phyloP scores from a whole-genome alignment of 2,113 vertebrate species.

The Xiphophorus maculatus region DNA sequence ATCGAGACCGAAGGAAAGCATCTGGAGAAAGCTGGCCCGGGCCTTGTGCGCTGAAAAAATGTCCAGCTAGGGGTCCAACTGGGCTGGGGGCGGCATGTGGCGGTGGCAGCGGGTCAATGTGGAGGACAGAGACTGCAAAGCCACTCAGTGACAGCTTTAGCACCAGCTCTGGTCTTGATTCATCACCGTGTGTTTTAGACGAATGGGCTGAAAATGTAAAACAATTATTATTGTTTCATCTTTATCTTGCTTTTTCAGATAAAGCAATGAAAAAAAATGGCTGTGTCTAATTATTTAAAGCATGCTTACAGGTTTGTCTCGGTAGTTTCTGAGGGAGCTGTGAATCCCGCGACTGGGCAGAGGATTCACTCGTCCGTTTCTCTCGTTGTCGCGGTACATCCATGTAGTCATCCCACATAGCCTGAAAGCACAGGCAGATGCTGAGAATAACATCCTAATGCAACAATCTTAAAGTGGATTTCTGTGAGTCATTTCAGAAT shows the following conservation, averaged over 20 bases:
- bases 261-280: not conserved
- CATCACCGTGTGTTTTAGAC: constrained; percentile 90
- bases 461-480: too few relatives aligned
- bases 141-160: constrained; percentile 86
- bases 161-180: constrained; percentile 93
- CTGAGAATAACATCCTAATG: not conserved
- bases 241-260: too few relatives aligned
- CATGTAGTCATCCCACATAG: constrained; percentile 90
- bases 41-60: constrained; percentile 89
- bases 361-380: constrained; percentile 76
- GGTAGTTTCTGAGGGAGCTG: constrained; percentile 80
- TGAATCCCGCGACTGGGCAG: constrained; percentile 70
- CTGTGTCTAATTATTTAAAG: not conserved
- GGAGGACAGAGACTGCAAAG: constrained; percentile 91
- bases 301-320: constrained; percentile 86
- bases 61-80: constrained; percentile 87
- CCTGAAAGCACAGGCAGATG: constrained; percentile 69
- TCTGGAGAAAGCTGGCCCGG: constrained; percentile 80
- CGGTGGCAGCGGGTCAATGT: constrained; percentile 94
- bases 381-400: constrained; percentile 85
- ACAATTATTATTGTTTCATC: not conserved
- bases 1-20: constrained; percentile 86
- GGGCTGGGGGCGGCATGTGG: constrained; percentile 87
- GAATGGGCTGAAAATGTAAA: constrained; percentile 85
- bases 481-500: too few relatives aligned